Conservation (phyloP, 2,888 invertebrate genomes). For the Trissolcus japonicus region DNA sequence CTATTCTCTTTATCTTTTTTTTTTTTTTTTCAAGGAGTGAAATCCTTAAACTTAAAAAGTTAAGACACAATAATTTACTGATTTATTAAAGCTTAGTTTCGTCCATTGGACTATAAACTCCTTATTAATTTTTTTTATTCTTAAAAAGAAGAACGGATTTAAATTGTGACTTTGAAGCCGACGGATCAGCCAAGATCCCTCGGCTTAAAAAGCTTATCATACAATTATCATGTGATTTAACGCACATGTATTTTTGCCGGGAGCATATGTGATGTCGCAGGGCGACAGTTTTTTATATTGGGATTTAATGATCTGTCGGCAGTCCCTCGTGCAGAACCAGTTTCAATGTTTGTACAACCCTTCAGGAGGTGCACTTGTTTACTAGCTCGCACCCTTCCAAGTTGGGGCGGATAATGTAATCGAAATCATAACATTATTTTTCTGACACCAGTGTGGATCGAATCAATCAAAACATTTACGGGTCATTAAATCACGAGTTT, state of each 20-base stretch:
- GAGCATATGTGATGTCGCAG: constrained; percentile 27
- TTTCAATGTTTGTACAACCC: constrained; percentile 28
- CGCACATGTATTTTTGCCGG: constrained; percentile 8
- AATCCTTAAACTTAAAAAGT: too few species aligned
- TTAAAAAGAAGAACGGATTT: background rate
- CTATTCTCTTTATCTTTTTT: too few species aligned
- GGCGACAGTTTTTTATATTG: constrained; percentile 21
- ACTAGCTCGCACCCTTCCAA: constrained; percentile 14
- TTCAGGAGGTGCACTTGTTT: constrained; percentile 32
- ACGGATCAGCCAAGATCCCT: background rate
- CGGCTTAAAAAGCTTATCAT: constrained; percentile 22
- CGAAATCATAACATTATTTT: constrained; percentile 38
- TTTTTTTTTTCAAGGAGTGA: too few species aligned
- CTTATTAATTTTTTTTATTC: background rate
- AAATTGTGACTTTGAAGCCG: background rate
- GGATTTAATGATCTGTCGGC: constrained; percentile 39
- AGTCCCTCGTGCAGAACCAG: constrained; percentile 10
- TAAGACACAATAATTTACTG: background rate
- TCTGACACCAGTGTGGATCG: background rate
- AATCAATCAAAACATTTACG: constrained; percentile 24
- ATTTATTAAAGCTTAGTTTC: background rate
- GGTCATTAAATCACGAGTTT: constrained; percentile 15
- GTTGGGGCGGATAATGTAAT: constrained; percentile 23
- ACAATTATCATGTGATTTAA: constrained; percentile 21
- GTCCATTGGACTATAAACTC: too few species aligned